phyloP scores from a whole-genome alignment of 2,113 vertebrate species.

The Coryphaenoides rupestris region DNA sequence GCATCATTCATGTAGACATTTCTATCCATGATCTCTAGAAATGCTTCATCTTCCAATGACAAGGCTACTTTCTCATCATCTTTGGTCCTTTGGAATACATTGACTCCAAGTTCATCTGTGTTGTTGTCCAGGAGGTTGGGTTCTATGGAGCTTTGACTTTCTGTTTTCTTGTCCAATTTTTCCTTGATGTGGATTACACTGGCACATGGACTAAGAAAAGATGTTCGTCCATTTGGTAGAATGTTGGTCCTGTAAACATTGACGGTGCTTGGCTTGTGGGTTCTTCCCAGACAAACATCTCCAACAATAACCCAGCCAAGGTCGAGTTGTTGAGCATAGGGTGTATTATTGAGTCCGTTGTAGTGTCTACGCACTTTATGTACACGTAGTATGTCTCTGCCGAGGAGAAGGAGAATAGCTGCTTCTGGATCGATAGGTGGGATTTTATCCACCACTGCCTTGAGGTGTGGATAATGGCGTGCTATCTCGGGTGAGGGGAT shows the following conservation, averaged over 20 bases:
- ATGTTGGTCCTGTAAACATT: conserved; percentile 2
- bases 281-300: background rate
- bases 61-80: too few species aligned
- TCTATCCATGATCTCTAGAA: too few species aligned
- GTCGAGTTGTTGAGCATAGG: background rate
- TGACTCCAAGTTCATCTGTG: too few species aligned
- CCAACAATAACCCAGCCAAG: background rate
- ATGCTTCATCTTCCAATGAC: too few species aligned
- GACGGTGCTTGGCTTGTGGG: background rate
- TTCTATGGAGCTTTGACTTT: too few species aligned
- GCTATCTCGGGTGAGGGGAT: background rate
- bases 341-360: background rate
- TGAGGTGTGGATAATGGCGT: background rate
- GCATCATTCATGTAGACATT: too few species aligned
- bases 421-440: background rate
- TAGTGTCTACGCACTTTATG: background rate
- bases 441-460: background rate
- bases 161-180: too few species aligned
- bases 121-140: too few species aligned
- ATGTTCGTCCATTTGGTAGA: background rate
- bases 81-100: too few species aligned
- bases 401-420: background rate
- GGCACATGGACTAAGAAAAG: background rate
- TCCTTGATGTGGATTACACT: background rate
- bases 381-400: background rate